Conservation (phyloP, 2,888 invertebrate genomes). For the Synanthedon andrenaeformis region DNA sequence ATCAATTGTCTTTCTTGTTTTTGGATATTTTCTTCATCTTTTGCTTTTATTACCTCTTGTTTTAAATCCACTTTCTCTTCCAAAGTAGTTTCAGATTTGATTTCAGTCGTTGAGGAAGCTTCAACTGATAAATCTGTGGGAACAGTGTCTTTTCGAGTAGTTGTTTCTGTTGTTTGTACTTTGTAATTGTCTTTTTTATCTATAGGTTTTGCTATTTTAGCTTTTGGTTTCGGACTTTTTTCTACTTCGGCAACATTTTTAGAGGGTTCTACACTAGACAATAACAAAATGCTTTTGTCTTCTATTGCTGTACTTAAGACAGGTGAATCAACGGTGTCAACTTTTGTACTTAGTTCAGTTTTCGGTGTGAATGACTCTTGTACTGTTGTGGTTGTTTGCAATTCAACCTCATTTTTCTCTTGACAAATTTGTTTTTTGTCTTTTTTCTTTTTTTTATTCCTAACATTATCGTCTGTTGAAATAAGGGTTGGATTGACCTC, state of each 20-base stretch:
- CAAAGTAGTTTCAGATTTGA: neutral
- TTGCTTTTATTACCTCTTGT: neutral
- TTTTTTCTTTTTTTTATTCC: slow-evolving; percentile 23
- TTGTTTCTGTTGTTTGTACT: neutral
- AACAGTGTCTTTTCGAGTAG: too few species aligned
- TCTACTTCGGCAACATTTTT: slow-evolving; percentile 7
- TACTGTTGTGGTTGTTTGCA: too few species aligned
- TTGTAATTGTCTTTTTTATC: slow-evolving; percentile 25
- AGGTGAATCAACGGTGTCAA: neutral
- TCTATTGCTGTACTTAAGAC: too few species aligned
- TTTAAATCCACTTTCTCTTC: neutral
- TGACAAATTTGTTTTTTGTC: slow-evolving; percentile 2
- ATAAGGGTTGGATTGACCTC: neutral
- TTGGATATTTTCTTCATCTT: slow-evolving; percentile 2
- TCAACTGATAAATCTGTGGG: too few species aligned
- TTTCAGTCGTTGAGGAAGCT: too few species aligned
- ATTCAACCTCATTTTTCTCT: neutral
- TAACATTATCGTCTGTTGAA: slow-evolving; percentile 5
- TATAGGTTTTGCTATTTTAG: slow-evolving; percentile 48
- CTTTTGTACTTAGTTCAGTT: neutral
- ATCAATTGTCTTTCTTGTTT: too few species aligned
- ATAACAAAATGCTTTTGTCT: too few species aligned
- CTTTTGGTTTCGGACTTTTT: slow-evolving; percentile 28
- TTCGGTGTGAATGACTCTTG: too few species aligned
- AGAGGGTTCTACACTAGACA: too few species aligned